These are phyloP conservation scores for Etia nguti DNA, from an alignment of 2,113 vertebrate genomes.

Conservation along the genomic window DNA sequence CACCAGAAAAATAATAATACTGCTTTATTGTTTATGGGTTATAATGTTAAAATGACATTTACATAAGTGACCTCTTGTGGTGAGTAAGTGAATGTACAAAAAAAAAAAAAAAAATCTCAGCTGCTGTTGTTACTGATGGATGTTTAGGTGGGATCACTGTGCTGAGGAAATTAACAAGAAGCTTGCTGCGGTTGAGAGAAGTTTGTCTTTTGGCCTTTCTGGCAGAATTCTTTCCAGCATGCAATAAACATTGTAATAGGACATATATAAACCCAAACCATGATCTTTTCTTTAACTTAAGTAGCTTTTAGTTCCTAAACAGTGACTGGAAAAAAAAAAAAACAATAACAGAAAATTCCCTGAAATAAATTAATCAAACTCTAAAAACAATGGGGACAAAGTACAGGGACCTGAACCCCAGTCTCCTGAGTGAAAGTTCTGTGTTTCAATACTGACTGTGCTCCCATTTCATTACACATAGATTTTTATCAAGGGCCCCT, in stretches of 20 bases:
- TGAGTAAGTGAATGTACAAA: background rate
- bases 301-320: background rate
- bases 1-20: background rate
- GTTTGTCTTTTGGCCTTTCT: background rate
- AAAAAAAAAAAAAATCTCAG: background rate
- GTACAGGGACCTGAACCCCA: background rate
- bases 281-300: rapidly evolving
- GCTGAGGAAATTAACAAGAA: background rate
- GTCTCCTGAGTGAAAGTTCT: background rate
- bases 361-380: background rate
- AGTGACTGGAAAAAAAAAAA: background rate
- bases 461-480: background rate
- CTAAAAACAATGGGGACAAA: background rate
- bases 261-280: rapidly evolving
- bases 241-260: rapidly evolving
- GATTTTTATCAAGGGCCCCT: background rate
- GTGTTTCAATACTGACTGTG: background rate
- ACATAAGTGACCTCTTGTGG: background rate
- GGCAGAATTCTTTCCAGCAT: background rate
- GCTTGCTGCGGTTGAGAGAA: background rate
- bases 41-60: background rate
- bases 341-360: background rate
- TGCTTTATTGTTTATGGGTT: background rate
- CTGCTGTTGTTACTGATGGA: background rate
- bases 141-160: background rate